These are phyloP conservation scores for Homarus gammarus DNA, from an alignment of 2,888 invertebrate species.

Conservation along the genomic window DNA sequence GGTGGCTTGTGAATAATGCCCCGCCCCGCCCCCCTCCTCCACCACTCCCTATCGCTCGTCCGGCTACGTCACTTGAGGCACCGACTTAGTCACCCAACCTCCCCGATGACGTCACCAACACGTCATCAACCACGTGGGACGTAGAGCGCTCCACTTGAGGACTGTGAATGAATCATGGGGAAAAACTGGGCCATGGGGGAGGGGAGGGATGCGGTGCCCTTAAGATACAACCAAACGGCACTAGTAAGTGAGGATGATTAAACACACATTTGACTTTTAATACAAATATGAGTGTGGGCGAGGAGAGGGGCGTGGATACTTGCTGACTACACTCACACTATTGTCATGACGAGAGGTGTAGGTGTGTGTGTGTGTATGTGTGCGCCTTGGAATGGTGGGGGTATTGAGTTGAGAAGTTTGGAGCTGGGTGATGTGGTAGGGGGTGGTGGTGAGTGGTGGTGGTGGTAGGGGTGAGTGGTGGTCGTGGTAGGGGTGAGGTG, in stretches of 20 bases:
- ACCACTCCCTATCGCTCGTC: conserved; percentile 16
- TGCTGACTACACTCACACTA: too few relatives aligned
- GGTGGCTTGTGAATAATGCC: conserved; percentile 13
- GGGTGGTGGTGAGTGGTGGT: too few relatives aligned
- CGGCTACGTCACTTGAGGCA: conserved; percentile 4
- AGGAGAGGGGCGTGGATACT: not conserved
- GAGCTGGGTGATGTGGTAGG: too few relatives aligned
- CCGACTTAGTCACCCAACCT: conserved; percentile 20
- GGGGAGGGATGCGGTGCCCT: too few relatives aligned
- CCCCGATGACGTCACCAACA: conserved; percentile 46
- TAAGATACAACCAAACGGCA: too few relatives aligned
- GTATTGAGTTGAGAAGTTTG: too few relatives aligned
- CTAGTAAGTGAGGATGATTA: too few relatives aligned
- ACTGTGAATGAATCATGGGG: conserved; percentile 45
- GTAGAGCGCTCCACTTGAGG: not conserved
- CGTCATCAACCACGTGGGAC: conserved; percentile 45
- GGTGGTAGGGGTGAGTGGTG: too few relatives aligned
- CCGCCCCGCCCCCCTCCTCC: conserved; percentile 9
- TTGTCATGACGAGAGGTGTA: too few relatives aligned
- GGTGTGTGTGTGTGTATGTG: conserved; percentile 37
- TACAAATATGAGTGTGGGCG: not conserved
- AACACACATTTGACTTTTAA: too few relatives aligned
- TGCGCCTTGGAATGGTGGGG: too few relatives aligned
- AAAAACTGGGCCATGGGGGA: not conserved
- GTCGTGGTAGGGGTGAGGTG: too few relatives aligned